phyloP scores from a whole-genome alignment of 2,113 vertebrate species.

The Austrofundulus limnaeus region DNA sequence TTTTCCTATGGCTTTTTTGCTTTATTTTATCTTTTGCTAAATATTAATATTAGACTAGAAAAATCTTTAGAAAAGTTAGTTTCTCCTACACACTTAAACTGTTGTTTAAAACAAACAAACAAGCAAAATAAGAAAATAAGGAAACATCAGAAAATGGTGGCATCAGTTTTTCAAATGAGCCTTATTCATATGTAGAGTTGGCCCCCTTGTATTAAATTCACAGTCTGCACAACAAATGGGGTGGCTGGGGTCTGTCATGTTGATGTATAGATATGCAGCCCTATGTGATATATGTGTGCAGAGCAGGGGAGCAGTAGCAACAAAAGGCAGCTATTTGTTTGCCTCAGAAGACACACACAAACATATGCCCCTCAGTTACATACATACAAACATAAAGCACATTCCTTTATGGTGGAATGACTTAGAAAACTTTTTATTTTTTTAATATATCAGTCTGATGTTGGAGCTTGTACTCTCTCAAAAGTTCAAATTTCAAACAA shows the following conservation, averaged over 20 bases:
- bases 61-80: conserved; percentile 9
- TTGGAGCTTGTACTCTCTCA: too few species aligned
- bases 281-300: conserved; percentile 52
- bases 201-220: conserved; percentile 73
- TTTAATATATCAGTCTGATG: neutral
- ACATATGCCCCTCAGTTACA: conserved; percentile 51
- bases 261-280: conserved; percentile 75
- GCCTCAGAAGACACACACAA: conserved; percentile 62
- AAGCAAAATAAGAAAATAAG: conserved; percentile 40
- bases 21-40: neutral
- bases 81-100: neutral
- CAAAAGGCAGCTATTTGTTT: conserved; percentile 81
- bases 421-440: neutral
- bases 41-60: conserved; percentile 9
- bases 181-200: conserved; percentile 76
- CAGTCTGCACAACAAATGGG: conserved; percentile 76
- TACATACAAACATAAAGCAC: neutral
- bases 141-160: conserved; percentile 57
- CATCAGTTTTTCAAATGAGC: conserved; percentile 74
- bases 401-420: neutral
- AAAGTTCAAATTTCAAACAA: too few species aligned
- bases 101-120: conserved; percentile 28
- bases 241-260: conserved; percentile 73
- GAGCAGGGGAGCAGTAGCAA: conserved; percentile 72
- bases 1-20: neutral